Evolutionary conservation across 2,113 vertebrate species (phyloP).

Genomic region (Hippotragus niger): DNA sequence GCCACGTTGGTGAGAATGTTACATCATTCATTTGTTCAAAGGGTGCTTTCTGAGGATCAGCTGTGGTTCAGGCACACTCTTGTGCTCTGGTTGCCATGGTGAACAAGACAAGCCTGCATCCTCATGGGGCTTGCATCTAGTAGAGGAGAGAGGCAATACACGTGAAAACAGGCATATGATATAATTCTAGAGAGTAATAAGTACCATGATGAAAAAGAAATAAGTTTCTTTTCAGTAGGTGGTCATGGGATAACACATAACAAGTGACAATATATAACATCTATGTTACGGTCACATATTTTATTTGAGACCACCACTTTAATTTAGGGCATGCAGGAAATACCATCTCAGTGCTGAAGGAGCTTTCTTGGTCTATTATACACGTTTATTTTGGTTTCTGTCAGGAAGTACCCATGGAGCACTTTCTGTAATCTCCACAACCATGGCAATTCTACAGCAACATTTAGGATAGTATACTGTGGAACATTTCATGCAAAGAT

Average conservation of each 20-base stretch:
- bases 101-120: not conserved
- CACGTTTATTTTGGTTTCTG: not conserved
- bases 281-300: not conserved
- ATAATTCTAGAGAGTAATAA: not conserved
- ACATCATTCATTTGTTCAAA: not conserved
- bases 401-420: not conserved
- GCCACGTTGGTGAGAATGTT: not conserved
- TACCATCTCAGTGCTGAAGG: not conserved
- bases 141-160: not conserved
- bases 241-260: not conserved
- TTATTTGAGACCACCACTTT: not conserved
- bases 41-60: not conserved
- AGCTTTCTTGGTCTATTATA: not conserved
- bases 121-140: not conserved
- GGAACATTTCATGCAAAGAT: too few species aligned
- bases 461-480: not conserved
- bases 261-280: not conserved
- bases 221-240: not conserved
- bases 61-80: not conserved
- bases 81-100: not conserved
- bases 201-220: not conserved
- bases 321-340: not conserved
- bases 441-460: too few species aligned
- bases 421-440: fast-evolving
- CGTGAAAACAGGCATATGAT: not conserved